Percentiles rank a stretch among this genome's conserved stretches.
Evolutionary conservation across 2,888 invertebrate genomes (phyloP).

Genomic region (Mesochorus sp.): DNA sequence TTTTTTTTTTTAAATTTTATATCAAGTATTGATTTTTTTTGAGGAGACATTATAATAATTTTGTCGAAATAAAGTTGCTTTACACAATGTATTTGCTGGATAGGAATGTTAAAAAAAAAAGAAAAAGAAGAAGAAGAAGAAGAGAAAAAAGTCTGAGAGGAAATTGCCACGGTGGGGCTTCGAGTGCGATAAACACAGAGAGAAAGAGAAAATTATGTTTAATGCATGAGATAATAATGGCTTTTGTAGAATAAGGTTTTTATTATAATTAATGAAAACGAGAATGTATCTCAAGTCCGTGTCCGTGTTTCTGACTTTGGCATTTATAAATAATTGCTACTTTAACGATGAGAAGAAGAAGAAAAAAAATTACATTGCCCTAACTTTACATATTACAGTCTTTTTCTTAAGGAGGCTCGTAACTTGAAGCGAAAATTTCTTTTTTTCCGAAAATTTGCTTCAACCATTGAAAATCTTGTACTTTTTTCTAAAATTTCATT

Average conservation of each 20-base stretch:
- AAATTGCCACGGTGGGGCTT: background rate
- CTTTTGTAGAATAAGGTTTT: background rate
- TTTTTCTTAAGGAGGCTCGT: too few relatives aligned
- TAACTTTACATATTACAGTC: too few relatives aligned
- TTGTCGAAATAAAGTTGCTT: too few relatives aligned
- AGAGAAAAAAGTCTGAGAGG: background rate
- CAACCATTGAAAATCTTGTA: too few relatives aligned
- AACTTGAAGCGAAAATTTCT: too few relatives aligned
- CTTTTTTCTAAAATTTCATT: too few relatives aligned
- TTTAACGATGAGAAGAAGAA: background rate
- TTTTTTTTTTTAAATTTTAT: too few relatives aligned
- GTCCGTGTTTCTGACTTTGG: constrained; percentile 41
- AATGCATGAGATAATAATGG: constrained; percentile 62
- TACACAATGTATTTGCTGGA: too few relatives aligned
- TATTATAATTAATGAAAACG: background rate
- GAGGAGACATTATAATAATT: too few relatives aligned
- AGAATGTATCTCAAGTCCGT: background rate
- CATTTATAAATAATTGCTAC: background rate
- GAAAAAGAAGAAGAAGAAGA: constrained; percentile 50
- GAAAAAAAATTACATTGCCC: background rate
- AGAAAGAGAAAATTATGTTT: constrained; percentile 71
- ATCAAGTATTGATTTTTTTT: too few relatives aligned
- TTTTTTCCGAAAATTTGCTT: too few relatives aligned
- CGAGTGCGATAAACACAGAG: background rate
- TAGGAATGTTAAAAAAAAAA: too few relatives aligned